Conservation (phyloP, 2,888 invertebrate species). For the Dendrolimus houi region DNA sequence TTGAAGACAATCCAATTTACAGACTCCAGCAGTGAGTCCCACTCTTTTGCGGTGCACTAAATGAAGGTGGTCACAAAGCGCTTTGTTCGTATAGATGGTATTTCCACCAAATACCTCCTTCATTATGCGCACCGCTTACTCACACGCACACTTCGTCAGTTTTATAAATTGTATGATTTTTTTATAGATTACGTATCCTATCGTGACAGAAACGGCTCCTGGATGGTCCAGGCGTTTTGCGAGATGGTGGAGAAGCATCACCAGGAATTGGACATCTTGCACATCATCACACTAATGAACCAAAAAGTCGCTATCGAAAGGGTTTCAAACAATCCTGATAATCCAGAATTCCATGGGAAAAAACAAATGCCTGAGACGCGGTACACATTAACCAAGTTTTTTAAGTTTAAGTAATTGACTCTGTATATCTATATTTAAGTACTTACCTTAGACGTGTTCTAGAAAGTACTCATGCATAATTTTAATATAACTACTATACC, state of each 20-base stretch:
- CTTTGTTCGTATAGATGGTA: no score
- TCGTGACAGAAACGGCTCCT: slow-evolving; percentile 7
- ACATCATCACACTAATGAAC: slow-evolving; percentile 9
- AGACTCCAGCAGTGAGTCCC: no score
- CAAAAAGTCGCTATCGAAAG: neutral
- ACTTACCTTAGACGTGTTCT: no score
- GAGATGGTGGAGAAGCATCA: slow-evolving; percentile 7
- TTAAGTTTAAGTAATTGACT: slow-evolving; percentile 1
- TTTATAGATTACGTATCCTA: slow-evolving; percentile 10
- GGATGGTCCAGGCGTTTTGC: slow-evolving; percentile 14
- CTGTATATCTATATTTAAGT: no score
- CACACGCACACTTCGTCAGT: no score
- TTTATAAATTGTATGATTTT: neutral
- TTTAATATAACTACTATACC: no score
- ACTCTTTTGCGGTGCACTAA: no score
- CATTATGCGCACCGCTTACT: no score
- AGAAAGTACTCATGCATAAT: no score
- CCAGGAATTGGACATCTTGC: slow-evolving; percentile 4
- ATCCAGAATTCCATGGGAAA: neutral
- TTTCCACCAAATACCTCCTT: no score
- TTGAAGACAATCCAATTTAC: no score
- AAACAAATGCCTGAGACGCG: slow-evolving; percentile 2
- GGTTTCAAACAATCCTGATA: neutral
- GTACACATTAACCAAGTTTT: slow-evolving; percentile 4
- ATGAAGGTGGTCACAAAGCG: no score